Evolutionary conservation across 92 coral and sea anemone genomes (phyloP).

Genomic region (Zoanthus solanderi): DNA sequence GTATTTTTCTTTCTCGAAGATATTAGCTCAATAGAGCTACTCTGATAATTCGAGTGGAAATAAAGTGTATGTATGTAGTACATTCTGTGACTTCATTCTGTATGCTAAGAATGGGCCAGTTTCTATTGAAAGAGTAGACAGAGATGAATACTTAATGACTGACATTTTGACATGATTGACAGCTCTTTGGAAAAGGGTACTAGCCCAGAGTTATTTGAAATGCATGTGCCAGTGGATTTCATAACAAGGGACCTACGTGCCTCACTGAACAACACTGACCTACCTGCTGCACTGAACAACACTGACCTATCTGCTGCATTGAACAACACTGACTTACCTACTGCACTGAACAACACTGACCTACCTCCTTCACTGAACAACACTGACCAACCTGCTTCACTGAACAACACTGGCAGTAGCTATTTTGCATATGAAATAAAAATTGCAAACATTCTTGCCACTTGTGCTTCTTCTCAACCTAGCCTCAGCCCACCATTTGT

Average conservation of each 20-base stretch:
- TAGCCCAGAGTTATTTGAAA: slow-evolving; percentile 62
- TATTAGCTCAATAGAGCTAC: too few species aligned
- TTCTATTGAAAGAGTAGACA: slow-evolving; percentile 40
- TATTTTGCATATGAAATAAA: slow-evolving; percentile 43
- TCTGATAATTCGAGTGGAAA: too few species aligned
- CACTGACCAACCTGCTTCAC: neutral
- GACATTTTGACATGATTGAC: slow-evolving; percentile 51
- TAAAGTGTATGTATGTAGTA: neutral
- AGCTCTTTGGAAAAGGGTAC: slow-evolving; percentile 41
- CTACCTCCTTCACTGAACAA: too few species aligned
- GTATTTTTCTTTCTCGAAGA: too few species aligned
- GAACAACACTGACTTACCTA: too few species aligned
- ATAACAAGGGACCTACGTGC: neutral
- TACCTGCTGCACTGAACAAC: too few species aligned
- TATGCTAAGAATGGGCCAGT: slow-evolving; percentile 61
- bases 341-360: too few species aligned
- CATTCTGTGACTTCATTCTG: slow-evolving; percentile 56
- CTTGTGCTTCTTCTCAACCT: slow-evolving; percentile 39
- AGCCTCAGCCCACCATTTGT: slow-evolving; percentile 25
- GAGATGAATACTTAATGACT: slow-evolving; percentile 53
- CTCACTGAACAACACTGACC: too few species aligned
- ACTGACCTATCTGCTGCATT: too few species aligned
- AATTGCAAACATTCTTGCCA: slow-evolving; percentile 60
- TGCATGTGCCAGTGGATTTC: slow-evolving; percentile 56
- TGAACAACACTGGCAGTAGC: neutral